phyloP scores from a whole-genome alignment of 2,797 vertebrate genomes.

The Megalops cyprinoides region DNA sequence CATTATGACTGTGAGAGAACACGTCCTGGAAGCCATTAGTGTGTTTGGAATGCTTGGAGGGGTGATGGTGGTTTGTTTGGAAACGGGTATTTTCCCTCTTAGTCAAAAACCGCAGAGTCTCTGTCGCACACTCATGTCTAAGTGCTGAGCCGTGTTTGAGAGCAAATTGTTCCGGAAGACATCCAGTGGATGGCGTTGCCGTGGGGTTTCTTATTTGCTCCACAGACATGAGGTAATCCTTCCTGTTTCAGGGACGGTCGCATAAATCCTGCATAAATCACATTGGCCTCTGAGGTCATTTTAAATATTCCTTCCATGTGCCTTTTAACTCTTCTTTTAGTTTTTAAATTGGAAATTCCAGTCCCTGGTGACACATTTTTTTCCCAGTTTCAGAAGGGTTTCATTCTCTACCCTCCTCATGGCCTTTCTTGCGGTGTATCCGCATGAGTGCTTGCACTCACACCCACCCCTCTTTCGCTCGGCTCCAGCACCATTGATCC shows the following conservation, averaged over 20 bases:
- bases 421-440: no score
- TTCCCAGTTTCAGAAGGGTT: not conserved
- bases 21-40: conserved; percentile 4
- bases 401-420: no score
- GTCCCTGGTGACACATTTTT: not conserved
- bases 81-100: not conserved
- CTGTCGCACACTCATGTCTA: not conserved
- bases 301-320: not conserved
- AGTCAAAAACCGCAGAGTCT: not conserved
- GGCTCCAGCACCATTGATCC: no score
- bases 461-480: no score
- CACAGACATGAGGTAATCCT: conserved; percentile 3
- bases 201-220: not conserved
- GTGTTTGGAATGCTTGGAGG: not conserved
- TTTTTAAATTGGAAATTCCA: not conserved
- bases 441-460: no score
- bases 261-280: not conserved
- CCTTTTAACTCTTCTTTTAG: not conserved
- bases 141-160: not conserved
- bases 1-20: no score
- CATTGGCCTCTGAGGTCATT: no score
- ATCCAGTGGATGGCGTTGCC: not conserved
- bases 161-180: not conserved
- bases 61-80: not conserved
- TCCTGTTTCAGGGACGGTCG: not conserved